A percentile compares a stretch with the other conserved stretches of the same genome.
Evolutionary conservation across 2,888 invertebrate species (phyloP).

Genomic region (Acutogordius australiensis): DNA sequence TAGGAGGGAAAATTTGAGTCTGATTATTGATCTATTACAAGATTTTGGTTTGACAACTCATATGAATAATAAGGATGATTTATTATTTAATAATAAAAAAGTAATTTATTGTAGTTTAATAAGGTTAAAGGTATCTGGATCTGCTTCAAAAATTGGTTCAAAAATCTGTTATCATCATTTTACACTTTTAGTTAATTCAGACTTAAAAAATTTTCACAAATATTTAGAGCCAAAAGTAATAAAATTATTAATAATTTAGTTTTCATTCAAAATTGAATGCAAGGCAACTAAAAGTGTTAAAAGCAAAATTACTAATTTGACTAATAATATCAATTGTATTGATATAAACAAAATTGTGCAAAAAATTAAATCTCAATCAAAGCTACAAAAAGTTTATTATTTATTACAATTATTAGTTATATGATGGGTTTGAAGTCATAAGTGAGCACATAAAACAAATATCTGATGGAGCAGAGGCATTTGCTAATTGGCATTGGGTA

Average conservation of each 20-base stretch:
- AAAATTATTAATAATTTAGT: no score
- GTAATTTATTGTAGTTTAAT: background rate
- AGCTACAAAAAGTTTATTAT: no score
- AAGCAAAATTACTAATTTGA: background rate
- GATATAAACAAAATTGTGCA: no score
- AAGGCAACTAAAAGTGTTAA: background rate
- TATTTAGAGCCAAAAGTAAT: background rate
- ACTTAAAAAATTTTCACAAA: background rate
- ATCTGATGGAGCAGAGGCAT: no score
- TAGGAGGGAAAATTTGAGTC: background rate
- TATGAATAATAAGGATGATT: background rate
- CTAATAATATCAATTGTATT: no score
- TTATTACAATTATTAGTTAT: no score
- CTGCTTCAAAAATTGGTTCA: background rate
- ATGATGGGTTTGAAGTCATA: no score
- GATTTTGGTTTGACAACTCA: background rate
- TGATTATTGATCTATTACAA: background rate
- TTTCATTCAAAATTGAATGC: background rate
- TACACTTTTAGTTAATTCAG: background rate
- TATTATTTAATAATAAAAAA: background rate
- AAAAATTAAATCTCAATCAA: no score
- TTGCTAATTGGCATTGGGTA: no score
- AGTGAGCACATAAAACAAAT: no score
- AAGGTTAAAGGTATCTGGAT: background rate
- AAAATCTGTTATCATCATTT: background rate